Base-by-base conservation (phyloP, 30 jellyfish, hydroid and myxozoan species). In the Chrysaora quinquecirrha region DNA sequence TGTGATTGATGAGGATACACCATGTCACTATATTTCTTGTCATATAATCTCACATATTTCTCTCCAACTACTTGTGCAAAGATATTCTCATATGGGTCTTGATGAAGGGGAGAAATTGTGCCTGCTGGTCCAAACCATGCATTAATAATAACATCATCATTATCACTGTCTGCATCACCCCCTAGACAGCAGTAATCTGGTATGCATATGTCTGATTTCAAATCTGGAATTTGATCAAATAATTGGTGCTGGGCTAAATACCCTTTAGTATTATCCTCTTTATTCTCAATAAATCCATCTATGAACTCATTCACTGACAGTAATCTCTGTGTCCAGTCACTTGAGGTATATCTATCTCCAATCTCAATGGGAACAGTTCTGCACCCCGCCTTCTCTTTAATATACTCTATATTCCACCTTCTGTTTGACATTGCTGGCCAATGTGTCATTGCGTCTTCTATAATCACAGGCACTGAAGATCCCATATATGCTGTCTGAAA, bases 91-190 rank as follows among this genome's bases (percentile, higher is more conserved):
- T 95, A 95, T 0, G 99, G 97, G 76, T 95, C 99, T 54, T 91
- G 97, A 79, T 95, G 99, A 69, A 89, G 71, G 3, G 99, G 99
- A 1, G 98, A 89, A 50, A 95, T 75, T 1, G 99, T 95, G 1
- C 98, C 97, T 38, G 65, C 34, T 19, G 99, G 99, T 34, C 99
- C 99, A 86, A 95, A 82, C 99, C 99, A 95, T 1, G 97, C 98
- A 80, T 95, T 85, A 27, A 90, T 90, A 21, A 86, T 94, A 34
- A 64, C 87, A 77, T 60, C 64, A 24, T 90, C 91, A 34, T 73
- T 62, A 10, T 12, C 29, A 3, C 25, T 86, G n/a, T n/a, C 87
- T 21, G 30, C 84, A 19, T 52, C 60, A 19, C 80, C 96, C 49
- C 90, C 72, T 1, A 94, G 77, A 66, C 86, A 94, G 67, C 99